Conservation (phyloP, 2,113 vertebrate genomes). For the Mesocricetus auratus region DNA sequence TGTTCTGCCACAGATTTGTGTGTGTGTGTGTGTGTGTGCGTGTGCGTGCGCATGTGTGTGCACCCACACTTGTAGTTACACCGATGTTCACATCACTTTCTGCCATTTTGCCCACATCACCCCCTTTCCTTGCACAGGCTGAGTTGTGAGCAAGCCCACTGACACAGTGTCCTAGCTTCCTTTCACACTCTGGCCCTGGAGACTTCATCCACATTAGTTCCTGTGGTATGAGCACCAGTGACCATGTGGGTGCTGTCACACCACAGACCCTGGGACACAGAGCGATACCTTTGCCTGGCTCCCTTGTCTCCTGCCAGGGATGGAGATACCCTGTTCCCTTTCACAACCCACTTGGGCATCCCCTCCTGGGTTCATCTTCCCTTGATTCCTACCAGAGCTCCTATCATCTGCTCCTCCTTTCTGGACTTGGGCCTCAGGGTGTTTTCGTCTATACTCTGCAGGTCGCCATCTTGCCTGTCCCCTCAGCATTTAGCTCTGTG, state of each 20-base stretch:
- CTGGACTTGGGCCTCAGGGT: not conserved
- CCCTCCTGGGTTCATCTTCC: not conserved
- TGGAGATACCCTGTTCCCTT: not conserved
- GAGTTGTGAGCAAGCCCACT: not conserved
- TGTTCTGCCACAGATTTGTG: not conserved
- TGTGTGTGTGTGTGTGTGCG: not conserved
- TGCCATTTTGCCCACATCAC: not conserved
- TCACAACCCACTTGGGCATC: not conserved
- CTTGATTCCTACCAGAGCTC: not conserved
- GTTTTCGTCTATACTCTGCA: not conserved
- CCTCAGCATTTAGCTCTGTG: not conserved
- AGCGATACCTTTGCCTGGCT: not conserved
- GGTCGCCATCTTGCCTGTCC: not conserved
- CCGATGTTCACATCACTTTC: not conserved
- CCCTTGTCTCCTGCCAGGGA: not conserved
- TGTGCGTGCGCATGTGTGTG: too few relatives aligned
- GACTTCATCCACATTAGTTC: not conserved
- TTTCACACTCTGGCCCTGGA: not conserved
- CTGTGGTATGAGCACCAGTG: not conserved
- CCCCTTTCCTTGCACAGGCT: not conserved
- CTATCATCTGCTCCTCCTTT: not conserved
- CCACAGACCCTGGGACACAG: not conserved
- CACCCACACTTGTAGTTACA: not conserved
- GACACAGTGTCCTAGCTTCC: not conserved
- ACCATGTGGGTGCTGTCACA: not conserved